Evolutionary conservation across 2,113 vertebrate species (phyloP).

Genomic region (Dolichallabes microphthalmus): DNA sequence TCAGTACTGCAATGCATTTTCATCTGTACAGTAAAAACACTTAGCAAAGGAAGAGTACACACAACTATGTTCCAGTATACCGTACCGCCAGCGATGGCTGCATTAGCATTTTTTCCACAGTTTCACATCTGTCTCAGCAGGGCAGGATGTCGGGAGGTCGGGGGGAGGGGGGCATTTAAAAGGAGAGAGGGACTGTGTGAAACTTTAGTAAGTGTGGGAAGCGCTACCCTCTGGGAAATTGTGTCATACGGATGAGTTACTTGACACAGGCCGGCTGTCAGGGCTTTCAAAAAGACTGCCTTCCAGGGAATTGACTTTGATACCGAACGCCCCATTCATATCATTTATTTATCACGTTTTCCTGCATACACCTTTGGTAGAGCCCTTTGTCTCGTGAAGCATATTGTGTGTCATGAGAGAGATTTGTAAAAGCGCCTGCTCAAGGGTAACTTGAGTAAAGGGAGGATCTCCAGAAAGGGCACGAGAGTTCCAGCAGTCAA

Average conservation of each 20-base stretch:
- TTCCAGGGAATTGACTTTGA: conserved; percentile 2
- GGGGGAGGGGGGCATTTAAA: background rate
- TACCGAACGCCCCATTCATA: background rate
- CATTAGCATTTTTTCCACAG: background rate
- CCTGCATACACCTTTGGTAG: background rate
- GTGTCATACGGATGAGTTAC: conserved; percentile 7
- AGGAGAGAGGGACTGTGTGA: conserved; percentile 5
- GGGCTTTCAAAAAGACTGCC: background rate
- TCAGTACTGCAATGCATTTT: background rate
- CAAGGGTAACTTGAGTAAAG: conserved; percentile 18
- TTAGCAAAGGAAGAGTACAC: too few species aligned
- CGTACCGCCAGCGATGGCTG: background rate
- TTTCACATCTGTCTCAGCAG: conserved; percentile 9
- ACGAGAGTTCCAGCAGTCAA: conserved; percentile 24
- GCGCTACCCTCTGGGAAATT: conserved; percentile 8
- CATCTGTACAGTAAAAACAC: background rate
- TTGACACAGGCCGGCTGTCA: background rate
- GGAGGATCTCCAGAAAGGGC: conserved; percentile 18
- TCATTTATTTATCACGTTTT: background rate
- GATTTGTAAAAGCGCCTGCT: background rate
- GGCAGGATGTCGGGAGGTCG: conserved; percentile 21
- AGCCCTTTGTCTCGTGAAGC: background rate
- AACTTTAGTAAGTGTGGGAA: conserved; percentile 25
- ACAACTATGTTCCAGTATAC: background rate
- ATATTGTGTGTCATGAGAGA: conserved; percentile 9